phyloP scores from a whole-genome alignment of 2,113 vertebrate genomes.

The Gymnogyps californianus region DNA sequence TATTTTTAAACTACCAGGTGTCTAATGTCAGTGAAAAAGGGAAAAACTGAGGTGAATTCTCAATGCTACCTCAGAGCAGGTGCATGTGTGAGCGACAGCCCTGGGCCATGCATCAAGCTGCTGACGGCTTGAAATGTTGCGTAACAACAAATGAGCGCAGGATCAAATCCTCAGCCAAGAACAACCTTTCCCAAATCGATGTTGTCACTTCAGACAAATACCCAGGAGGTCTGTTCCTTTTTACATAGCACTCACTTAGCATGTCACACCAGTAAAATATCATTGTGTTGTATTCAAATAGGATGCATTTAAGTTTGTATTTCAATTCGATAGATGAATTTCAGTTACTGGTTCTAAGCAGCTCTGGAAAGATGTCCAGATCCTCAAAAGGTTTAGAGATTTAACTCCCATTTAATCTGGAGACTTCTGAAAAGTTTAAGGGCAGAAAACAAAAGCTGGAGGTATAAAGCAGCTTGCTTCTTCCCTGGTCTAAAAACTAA shows the following conservation, averaged over 20 bases:
- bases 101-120: not conserved
- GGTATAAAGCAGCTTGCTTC: not conserved
- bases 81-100: not conserved
- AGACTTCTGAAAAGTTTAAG: not conserved
- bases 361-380: not conserved
- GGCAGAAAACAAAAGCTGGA: not conserved
- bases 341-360: not conserved
- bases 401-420: not conserved
- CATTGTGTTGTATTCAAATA: not conserved
- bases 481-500: not conserved
- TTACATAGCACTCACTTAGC: not conserved
- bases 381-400: not conserved
- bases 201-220: not conserved
- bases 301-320: not conserved
- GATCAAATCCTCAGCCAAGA: not conserved
- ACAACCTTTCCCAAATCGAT: not conserved
- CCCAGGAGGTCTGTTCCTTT: not conserved
- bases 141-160: not conserved
- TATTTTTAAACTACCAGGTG: not conserved
- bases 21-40: not conserved
- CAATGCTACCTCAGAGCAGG: not conserved
- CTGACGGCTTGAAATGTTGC: accelerated
- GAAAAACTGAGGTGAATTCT: not conserved
- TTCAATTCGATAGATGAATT: not conserved
- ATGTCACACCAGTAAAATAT: not conserved